phyloP scores from a whole-genome alignment of 2,797 vertebrate species.

The Benthosema pterotum region DNA sequence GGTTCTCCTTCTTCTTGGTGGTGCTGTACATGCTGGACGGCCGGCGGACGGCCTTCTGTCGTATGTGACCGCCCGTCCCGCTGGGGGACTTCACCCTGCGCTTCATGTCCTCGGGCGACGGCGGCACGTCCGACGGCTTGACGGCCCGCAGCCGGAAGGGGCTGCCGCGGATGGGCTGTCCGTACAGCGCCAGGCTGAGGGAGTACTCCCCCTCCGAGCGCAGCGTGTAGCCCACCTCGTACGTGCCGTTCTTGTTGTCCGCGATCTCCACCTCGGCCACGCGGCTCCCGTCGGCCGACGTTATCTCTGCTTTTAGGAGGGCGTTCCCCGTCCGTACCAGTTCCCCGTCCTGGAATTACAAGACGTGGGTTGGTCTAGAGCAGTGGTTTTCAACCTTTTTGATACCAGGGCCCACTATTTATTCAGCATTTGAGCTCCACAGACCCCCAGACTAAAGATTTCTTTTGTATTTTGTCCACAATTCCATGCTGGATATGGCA shows the following conservation, averaged over 20 bases:
- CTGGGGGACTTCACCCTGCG: slow-evolving; percentile 93
- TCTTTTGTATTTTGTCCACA: too few relatives aligned
- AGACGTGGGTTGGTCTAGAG: neutral
- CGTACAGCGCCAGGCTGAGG: slow-evolving; percentile 87
- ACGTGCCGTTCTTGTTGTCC: slow-evolving; percentile 96
- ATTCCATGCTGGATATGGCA: too few relatives aligned
- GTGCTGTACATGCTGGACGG: slow-evolving; percentile 98
- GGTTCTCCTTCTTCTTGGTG: slow-evolving; percentile 96
- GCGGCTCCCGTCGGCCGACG: slow-evolving; percentile 75
- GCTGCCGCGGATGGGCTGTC: slow-evolving; percentile 87
- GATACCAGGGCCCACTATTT: too few relatives aligned
- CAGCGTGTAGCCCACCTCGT: slow-evolving; percentile 89
- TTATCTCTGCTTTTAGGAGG: slow-evolving; percentile 84
- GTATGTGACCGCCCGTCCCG: slow-evolving; percentile 88
- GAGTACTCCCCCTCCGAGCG: slow-evolving; percentile 88
- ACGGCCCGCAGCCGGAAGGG: slow-evolving; percentile 88
- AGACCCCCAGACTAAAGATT: too few relatives aligned
- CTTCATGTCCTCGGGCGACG: slow-evolving; percentile 92
- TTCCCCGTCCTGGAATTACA: slow-evolving; percentile 80
- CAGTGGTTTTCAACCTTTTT: too few relatives aligned
- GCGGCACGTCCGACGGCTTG: slow-evolving; percentile 86
- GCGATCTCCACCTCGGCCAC: slow-evolving; percentile 80
- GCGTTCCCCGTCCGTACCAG: slow-evolving; percentile 91
- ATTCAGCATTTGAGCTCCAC: too few relatives aligned
- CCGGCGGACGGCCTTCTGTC: slow-evolving; percentile 92